Percentiles rank a stretch among this genome's conserved stretches.
Evolutionary conservation across 2,888 invertebrate species (phyloP).

Genomic region (Meta bourneti): DNA sequence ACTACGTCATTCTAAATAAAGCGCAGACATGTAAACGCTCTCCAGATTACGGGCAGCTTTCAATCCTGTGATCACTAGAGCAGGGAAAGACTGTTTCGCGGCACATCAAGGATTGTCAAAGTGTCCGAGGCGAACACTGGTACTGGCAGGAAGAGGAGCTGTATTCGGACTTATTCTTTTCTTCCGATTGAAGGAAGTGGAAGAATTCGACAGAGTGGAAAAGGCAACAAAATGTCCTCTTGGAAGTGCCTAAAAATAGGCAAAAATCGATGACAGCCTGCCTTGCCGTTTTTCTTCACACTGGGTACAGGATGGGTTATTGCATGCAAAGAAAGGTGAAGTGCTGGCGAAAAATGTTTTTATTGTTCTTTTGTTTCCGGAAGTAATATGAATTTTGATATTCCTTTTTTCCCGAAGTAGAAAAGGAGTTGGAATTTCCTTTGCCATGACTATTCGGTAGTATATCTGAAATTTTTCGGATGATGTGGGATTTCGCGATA

Average conservation of each 20-base stretch:
- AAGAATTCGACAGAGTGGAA: slow-evolving; percentile 39
- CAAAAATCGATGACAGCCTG: slow-evolving; percentile 50
- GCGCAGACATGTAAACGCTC: slow-evolving; percentile 56
- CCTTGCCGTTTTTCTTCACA: neutral
- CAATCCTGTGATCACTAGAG: slow-evolving; percentile 36
- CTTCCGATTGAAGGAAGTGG: slow-evolving; percentile 23
- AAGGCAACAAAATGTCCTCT: slow-evolving; percentile 48
- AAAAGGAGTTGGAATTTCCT: neutral
- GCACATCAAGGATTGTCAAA: slow-evolving; percentile 39
- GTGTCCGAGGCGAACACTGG: slow-evolving; percentile 22
- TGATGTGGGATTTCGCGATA: no score
- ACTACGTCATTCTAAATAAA: slow-evolving; percentile 17
- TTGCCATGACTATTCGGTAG: neutral
- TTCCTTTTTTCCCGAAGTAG: neutral
- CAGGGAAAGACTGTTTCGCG: neutral
- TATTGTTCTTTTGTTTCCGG: neutral
- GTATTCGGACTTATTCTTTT: slow-evolving; percentile 41
- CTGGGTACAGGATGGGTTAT: slow-evolving; percentile 21
- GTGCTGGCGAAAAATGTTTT: neutral
- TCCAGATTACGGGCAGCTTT: slow-evolving; percentile 32
- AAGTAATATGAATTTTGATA: slow-evolving; percentile 1
- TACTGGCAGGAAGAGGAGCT: neutral
- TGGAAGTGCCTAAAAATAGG: slow-evolving; percentile 56
- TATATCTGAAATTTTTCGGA: no score
- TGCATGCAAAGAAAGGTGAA: slow-evolving; percentile 27